phyloP scores from a whole-genome alignment of 2,797 vertebrate genomes.

The Catharus ustulatus region DNA sequence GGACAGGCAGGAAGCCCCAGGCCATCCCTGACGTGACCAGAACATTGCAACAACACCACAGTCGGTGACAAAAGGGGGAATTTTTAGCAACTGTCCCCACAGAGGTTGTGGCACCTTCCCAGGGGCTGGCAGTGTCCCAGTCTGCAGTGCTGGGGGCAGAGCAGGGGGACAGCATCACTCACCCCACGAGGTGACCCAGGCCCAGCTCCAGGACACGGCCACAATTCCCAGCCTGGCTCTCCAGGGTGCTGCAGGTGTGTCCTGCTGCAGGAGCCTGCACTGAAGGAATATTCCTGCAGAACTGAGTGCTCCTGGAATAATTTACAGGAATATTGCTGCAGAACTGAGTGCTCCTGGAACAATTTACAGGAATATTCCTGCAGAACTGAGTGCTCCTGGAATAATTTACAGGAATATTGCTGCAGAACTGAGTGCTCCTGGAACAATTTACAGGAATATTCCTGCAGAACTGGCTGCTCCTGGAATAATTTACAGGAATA shows the following conservation, averaged over 20 bases:
- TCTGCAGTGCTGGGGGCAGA: background rate
- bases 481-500: too few species aligned
- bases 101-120: background rate
- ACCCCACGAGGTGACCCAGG: background rate
- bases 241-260: fast-evolving
- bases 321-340: background rate
- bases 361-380: background rate
- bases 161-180: background rate
- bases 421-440: too few species aligned
- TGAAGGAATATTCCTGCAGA: too few species aligned
- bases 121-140: background rate
- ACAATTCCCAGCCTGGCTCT: fast-evolving
- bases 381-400: too few species aligned
- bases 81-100: background rate
- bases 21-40: background rate
- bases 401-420: background rate
- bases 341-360: too few species aligned
- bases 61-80: background rate
- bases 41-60: fast-evolving
- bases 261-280: background rate
- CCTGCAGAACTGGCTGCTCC: background rate
- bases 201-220: background rate
- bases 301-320: too few species aligned
- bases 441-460: background rate
- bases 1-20: background rate